A percentile compares a stretch with the other conserved stretches of the same genome.
phyloP scores from a whole-genome alignment of 2,888 invertebrate genomes.

The Taenaris catops region DNA sequence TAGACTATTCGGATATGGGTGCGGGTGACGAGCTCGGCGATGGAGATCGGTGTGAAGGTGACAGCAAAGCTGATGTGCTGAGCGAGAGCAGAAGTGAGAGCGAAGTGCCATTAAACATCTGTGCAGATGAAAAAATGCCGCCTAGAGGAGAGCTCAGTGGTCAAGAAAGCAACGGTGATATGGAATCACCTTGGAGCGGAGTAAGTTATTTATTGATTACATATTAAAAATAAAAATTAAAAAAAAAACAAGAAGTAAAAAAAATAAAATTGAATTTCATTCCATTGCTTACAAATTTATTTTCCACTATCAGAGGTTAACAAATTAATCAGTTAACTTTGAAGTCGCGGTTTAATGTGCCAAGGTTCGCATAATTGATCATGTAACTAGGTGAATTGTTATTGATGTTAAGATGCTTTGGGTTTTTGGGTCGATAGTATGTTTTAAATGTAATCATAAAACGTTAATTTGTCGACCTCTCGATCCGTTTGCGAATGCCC shows the following conservation, averaged over 20 bases:
- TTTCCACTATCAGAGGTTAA: conserved; percentile 14
- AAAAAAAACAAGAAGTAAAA: too few relatives aligned
- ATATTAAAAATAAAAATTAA: too few relatives aligned
- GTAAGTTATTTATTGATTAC: conserved; percentile 57
- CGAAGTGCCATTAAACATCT: conserved; percentile 82
- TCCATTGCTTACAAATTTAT: too few relatives aligned
- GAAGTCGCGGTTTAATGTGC: conserved; percentile 24
- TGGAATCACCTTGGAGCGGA: conserved; percentile 88
- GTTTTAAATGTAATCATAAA: too few relatives aligned
- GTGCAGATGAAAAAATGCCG: conserved; percentile 93
- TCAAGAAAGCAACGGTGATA: conserved; percentile 91
- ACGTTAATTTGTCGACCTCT: too few relatives aligned
- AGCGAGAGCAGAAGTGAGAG: conserved; percentile 53
- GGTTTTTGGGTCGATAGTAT: background rate
- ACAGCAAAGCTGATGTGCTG: conserved; percentile 60
- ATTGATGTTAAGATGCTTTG: background rate
- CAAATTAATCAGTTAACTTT: conserved; percentile 20
- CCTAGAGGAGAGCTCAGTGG: conserved; percentile 92
- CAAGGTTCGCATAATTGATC: conserved; percentile 21
- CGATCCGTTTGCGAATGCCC: too few relatives aligned
- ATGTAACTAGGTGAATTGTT: too few relatives aligned
- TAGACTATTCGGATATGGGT: conserved; percentile 51
- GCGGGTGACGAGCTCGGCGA: conserved; percentile 32
- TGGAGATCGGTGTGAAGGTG: conserved; percentile 41
- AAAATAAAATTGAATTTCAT: background rate